Base-by-base conservation (phyloP, 64 coral and sea anemone genomes). In the Montipora efflorescens region DNA sequence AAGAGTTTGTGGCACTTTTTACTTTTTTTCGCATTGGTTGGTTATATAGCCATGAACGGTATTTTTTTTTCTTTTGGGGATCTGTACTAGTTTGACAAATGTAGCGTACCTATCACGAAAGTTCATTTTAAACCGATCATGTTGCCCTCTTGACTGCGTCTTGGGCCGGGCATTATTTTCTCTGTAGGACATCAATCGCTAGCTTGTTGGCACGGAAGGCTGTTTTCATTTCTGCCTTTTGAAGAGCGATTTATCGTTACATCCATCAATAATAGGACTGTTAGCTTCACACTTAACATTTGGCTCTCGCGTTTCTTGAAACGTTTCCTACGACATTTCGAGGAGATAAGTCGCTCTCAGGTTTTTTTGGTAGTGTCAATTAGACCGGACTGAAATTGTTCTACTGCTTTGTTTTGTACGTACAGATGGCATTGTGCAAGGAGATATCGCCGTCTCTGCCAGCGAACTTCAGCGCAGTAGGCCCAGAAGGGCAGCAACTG, bases 391-490 rank as follows among this genome's bases (percentile, higher is more conserved):
- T 81, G 20, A 2, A 72, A 50, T 47, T 13, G 22, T 21, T 20
- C 14, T 20, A 6, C 8, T 23, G 19, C 48, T 71, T 77, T 22
- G 20, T 47, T 47, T 87, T 10, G 79, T 64, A 15, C 14, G 8
- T 93, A 4, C 44, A 96, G 95, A 92, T 48, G 87, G 81, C 46
- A 75, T 98, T 74, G 59, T 98, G 10, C 95, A 99, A 67, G 98
- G 98, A 57, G 98, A 99, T 61, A 99, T 99, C 49, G 98, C 98
- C 48, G 55, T 96, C 5, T 83, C 90, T 44, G 15, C 61, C 2
- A 18, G 53, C 59, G 83, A 95, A 44, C 67, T 95, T 8, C 51
- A 48, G 13, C 67, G 47, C 75, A 64, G 75, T 72, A 91, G 98
- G 49, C 62, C 22, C 10, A 96, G 59, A 87, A 87, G 98, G 71